phyloP scores from a whole-genome alignment of 2,888 invertebrate genomes.

The Corbicula japonica region DNA sequence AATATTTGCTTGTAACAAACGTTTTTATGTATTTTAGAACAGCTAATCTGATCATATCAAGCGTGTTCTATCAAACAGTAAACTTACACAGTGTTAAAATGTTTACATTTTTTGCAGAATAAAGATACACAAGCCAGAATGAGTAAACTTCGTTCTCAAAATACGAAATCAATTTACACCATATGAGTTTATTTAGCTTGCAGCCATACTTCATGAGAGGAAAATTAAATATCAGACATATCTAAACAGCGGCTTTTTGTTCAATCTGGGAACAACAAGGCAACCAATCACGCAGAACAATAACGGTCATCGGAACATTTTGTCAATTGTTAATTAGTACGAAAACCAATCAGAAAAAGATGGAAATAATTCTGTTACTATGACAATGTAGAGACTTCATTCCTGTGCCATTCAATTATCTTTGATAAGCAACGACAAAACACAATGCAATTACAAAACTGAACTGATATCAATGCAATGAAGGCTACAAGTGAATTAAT shows the following conservation, averaged over 20 bases:
- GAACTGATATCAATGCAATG: too few relatives aligned
- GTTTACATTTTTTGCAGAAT: conserved; percentile 58
- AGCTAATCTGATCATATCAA: conserved; percentile 52
- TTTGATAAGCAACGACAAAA: too few relatives aligned
- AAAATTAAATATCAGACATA: conserved; percentile 32
- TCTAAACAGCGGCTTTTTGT: conserved; percentile 17
- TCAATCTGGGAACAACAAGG: too few relatives aligned
- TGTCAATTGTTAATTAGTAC: conserved; percentile 30
- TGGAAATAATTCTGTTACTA: conserved; percentile 1
- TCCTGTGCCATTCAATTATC: too few relatives aligned
- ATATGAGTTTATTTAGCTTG: conserved; percentile 53
- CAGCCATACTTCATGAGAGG: conserved; percentile 13
- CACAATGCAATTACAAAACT: too few relatives aligned
- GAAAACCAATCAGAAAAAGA: conserved; percentile 16
- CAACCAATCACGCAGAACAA: conserved; percentile 17
- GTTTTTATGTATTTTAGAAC: conserved; percentile 60
- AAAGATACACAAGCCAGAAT: conserved; percentile 49
- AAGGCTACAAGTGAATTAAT: too few relatives aligned
- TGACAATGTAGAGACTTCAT: conserved; percentile 1
- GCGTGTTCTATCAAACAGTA: conserved; percentile 50
- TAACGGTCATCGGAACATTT: conserved; percentile 2
- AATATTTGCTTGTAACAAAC: conserved; percentile 56
- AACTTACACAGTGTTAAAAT: conserved; percentile 65
- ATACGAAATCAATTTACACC: conserved; percentile 58
- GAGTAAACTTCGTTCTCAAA: conserved; percentile 45